These are phyloP conservation scores for Nannobrachium achirus DNA, from an alignment of 2,113 vertebrate species.

Conservation along the genomic window DNA sequence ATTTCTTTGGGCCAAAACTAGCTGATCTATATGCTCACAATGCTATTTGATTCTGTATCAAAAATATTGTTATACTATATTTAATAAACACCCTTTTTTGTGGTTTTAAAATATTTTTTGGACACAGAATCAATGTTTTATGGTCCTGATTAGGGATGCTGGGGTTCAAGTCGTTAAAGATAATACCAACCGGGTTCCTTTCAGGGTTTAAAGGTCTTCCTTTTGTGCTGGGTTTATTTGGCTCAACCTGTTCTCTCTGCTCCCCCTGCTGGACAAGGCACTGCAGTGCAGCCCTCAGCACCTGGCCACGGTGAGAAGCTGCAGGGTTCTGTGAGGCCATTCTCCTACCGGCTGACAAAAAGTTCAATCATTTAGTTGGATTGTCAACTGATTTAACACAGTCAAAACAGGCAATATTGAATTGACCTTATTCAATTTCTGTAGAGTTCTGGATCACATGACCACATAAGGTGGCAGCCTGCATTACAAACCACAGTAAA, in stretches of 20 bases:
- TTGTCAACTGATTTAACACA: background rate
- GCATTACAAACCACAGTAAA: too few species aligned
- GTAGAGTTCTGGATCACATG: too few species aligned
- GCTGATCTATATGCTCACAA: too few species aligned
- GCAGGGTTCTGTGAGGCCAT: slow-evolving; percentile 31
- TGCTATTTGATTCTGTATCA: too few species aligned
- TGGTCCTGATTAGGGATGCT: too few species aligned
- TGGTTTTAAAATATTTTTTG: too few species aligned
- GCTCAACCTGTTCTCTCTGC: slow-evolving; percentile 40
- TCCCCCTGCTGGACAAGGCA: slow-evolving; percentile 61
- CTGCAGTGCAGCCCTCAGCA: slow-evolving; percentile 59
- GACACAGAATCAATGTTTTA: too few species aligned
- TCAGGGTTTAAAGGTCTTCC: slow-evolving; percentile 36
- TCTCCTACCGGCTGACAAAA: slow-evolving; percentile 48
- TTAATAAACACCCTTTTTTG: too few species aligned
- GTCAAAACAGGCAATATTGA: background rate
- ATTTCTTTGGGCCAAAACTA: too few species aligned
- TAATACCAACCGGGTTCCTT: slow-evolving; percentile 62
- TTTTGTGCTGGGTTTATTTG: slow-evolving; percentile 48
- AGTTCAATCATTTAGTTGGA: background rate
- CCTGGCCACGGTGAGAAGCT: slow-evolving; percentile 39
- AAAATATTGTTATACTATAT: too few species aligned
- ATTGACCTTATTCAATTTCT: too few species aligned
- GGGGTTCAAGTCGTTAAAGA: slow-evolving; percentile 24
- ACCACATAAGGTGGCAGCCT: too few species aligned